Evolutionary conservation across 2,888 invertebrate genomes (phyloP).

Genomic region (Orthosia incerta): DNA sequence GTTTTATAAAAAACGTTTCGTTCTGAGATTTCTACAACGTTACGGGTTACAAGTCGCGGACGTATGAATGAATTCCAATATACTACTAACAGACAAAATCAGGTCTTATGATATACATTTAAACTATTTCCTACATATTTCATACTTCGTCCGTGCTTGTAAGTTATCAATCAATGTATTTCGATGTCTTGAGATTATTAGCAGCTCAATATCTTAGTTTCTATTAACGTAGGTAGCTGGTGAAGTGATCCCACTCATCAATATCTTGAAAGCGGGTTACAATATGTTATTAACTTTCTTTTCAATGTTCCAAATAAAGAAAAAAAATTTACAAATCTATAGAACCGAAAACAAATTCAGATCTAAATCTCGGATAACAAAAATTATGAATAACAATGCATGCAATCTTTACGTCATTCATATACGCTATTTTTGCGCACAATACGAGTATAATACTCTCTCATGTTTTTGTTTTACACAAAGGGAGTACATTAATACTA

Average conservation of each 20-base stretch:
- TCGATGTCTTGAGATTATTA: slow-evolving; percentile 61
- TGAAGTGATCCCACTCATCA: slow-evolving; percentile 23
- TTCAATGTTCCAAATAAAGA: slow-evolving; percentile 50
- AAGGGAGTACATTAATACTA: slow-evolving; percentile 60
- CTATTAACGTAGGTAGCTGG: slow-evolving; percentile 33
- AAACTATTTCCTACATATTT: slow-evolving; percentile 55
- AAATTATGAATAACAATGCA: slow-evolving; percentile 41
- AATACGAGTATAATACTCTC: slow-evolving; percentile 37
- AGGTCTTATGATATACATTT: slow-evolving; percentile 55
- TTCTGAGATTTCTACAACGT: slow-evolving; percentile 34
- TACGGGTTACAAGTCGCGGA: slow-evolving; percentile 58
- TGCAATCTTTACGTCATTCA: slow-evolving; percentile 48
- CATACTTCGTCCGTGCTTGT: slow-evolving; percentile 51
- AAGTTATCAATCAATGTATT: slow-evolving; percentile 60
- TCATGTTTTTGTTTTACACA: slow-evolving; percentile 49
- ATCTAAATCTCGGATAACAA: slow-evolving; percentile 35
- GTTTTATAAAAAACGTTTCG: slow-evolving; percentile 24
- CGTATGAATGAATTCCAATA: slow-evolving; percentile 52
- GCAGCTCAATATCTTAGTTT: slow-evolving; percentile 40
- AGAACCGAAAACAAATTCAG: slow-evolving; percentile 47
- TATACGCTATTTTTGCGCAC: slow-evolving; percentile 42
- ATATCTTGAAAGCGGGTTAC: slow-evolving; percentile 22
- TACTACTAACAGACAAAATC: slow-evolving; percentile 58
- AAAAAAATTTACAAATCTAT: slow-evolving; percentile 21
- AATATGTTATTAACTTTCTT: slow-evolving; percentile 10